Base-by-base conservation (phyloP, 92 coral and sea anemone genomes). In the Muricea muricata region DNA sequence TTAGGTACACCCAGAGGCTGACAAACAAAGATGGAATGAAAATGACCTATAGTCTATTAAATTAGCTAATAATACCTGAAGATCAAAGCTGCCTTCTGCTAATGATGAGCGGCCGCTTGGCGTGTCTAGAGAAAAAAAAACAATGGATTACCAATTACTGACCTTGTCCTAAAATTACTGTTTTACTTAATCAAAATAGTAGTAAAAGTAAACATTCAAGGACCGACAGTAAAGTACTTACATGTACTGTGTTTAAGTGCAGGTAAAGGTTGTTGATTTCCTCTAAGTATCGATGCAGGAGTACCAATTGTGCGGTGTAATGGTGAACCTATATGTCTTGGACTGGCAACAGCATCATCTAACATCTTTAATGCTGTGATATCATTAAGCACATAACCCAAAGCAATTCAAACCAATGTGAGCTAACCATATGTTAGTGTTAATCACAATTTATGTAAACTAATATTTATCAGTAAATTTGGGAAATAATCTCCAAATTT, bases 91-190 rank as follows among this genome's bases (percentile, higher is more conserved):
- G 18, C 92, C 91, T 29, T 93, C 99, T 46, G 91, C 98, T 48
- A 90, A 65, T 34, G 99, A 93, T 3, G 98, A 93, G 58, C 85
- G 79, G 25, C 98, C 98, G 89, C 98, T 94, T 40, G 98, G 98
- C 10, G 96, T 92, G 57, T 97, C 98, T 97, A 84, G 0, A 61
- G 60, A 71, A 30, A 50, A n/a, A n/a, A n/a, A n/a, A n/a, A n/a
- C n/a, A n/a, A n/a, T n/a, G n/a, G n/a, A n/a, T n/a, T n/a, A n/a
- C n/a, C n/a, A n/a, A n/a, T n/a, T n/a, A n/a, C n/a, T n/a, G n/a
- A n/a, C n/a, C n/a, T n/a, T n/a, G n/a, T n/a, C n/a, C n/a, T n/a
- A n/a, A n/a, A n/a, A n/a, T n/a, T n/a, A n/a, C n/a, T n/a, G n/a
- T n/a, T n/a, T n/a, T n/a, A n/a, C n/a, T n/a, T n/a, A n/a, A n/a